phyloP scores from a whole-genome alignment of 2,888 invertebrate genomes.

The Cephus rjabovi region DNA sequence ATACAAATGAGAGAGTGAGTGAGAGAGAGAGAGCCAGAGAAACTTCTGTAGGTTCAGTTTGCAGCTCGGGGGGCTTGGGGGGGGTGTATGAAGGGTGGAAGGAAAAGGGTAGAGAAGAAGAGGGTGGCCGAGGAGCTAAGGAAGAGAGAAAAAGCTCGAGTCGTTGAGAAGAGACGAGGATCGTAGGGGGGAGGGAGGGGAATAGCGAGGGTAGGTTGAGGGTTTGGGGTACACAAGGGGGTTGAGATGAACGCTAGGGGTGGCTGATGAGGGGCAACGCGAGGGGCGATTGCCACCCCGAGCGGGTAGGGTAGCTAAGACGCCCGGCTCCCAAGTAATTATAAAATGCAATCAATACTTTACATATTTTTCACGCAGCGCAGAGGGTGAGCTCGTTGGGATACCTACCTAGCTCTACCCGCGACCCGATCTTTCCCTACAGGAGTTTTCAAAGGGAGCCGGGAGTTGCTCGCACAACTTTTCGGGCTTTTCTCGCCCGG shows the following conservation, averaged over 20 bases:
- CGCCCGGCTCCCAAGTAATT: slow-evolving; percentile 66
- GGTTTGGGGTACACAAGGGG: not conserved
- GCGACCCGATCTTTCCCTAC: slow-evolving; percentile 20
- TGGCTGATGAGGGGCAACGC: not conserved
- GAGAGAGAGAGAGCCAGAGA: slow-evolving; percentile 30
- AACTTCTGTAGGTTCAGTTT: not conserved
- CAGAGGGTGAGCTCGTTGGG: slow-evolving; percentile 34
- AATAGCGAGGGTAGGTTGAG: slow-evolving; percentile 22
- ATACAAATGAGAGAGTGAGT: slow-evolving; percentile 29
- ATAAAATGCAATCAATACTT: slow-evolving; percentile 68
- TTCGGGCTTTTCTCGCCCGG: not conserved
- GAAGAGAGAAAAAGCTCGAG: slow-evolving; percentile 18
- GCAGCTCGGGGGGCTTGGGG: not conserved
- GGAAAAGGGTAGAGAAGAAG: slow-evolving; percentile 2
- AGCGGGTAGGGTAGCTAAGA: slow-evolving; percentile 63
- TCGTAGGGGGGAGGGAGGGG: slow-evolving; percentile 37
- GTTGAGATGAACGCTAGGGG: not conserved
- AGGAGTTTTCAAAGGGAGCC: slow-evolving; percentile 25
- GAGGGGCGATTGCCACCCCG: not conserved
- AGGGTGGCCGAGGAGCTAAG: slow-evolving; percentile 5
- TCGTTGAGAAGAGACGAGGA: slow-evolving; percentile 32
- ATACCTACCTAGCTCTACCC: slow-evolving; percentile 17
- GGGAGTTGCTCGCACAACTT: not conserved
- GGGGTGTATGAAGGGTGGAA: not conserved
- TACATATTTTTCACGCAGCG: slow-evolving; percentile 67